phyloP scores from a whole-genome alignment of 30 jellyfish, hydroid and myxozoan species.

The Aurelia coerulea region DNA sequence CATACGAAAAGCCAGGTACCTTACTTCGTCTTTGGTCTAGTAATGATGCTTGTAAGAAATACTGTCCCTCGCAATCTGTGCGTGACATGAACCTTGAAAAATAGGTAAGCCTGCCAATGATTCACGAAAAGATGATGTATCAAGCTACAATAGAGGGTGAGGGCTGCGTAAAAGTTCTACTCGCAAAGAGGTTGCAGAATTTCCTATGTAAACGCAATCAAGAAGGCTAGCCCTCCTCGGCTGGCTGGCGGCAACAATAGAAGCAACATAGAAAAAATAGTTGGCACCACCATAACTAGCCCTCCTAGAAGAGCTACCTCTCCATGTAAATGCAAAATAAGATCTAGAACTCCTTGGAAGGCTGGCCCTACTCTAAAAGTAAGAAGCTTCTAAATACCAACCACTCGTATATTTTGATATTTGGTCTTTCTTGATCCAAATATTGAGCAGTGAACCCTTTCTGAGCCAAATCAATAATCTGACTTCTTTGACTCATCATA shows the following conservation, averaged over 20 bases:
- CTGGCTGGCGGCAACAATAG: too few species aligned
- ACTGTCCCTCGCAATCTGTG: constrained; percentile 58
- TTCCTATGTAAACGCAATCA: too few species aligned
- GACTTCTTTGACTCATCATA: constrained; percentile 36
- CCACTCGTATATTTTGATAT: constrained; percentile 48
- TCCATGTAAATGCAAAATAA: too few species aligned
- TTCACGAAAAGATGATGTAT: neutral
- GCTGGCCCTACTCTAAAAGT: neutral
- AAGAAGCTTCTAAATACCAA: neutral
- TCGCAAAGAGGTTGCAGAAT: too few species aligned
- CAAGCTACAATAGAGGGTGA: too few species aligned
- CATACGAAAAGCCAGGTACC: constrained; percentile 38
- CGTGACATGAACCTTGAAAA: constrained; percentile 59
- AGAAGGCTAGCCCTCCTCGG: too few species aligned
- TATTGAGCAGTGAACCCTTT: constrained; percentile 27
- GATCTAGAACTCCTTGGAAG: too few species aligned
- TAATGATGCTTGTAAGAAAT: constrained; percentile 39
- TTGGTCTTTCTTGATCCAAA: constrained; percentile 46
- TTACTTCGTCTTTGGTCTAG: constrained; percentile 49
- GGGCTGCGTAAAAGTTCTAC: too few species aligned
- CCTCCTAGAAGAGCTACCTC: too few species aligned
- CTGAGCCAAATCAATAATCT: constrained; percentile 29
- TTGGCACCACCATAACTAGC: too few species aligned
- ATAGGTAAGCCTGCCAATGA: too few species aligned
- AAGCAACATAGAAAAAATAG: too few species aligned